Percentiles rank a stretch among this genome's conserved stretches.
phyloP scores from a whole-genome alignment of 2,797 vertebrate genomes.

The Alfaro cultratus region DNA sequence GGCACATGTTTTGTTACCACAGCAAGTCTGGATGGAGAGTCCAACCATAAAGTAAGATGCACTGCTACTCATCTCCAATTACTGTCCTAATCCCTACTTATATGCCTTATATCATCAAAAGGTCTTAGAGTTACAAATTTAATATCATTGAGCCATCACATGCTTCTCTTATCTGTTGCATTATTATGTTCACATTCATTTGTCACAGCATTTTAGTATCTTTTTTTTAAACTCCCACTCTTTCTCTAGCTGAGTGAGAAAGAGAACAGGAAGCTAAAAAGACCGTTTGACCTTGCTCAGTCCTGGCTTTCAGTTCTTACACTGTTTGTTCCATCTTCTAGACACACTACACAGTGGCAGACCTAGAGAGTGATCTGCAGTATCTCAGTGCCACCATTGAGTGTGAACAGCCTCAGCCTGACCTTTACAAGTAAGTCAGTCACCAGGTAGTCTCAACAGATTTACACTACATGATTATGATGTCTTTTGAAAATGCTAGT shows the following conservation, averaged over 20 bases:
- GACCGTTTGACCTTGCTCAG: conserved; percentile 26
- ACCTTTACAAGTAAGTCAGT: conserved; percentile 95
- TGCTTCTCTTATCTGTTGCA: background rate
- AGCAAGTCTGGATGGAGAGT: conserved; percentile 97
- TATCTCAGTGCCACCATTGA: conserved; percentile 90
- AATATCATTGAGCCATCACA: background rate
- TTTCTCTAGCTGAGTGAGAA: conserved; percentile 2
- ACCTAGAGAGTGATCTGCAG: conserved; percentile 86
- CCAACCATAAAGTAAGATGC: conserved; percentile 92
- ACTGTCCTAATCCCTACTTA: background rate
- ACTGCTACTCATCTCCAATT: background rate
- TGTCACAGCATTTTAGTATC: conserved; percentile 1
- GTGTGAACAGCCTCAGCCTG: conserved; percentile 97
- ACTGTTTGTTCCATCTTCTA: conserved; percentile 58
- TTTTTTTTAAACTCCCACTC: conserved; percentile 16
- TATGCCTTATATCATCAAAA: background rate
- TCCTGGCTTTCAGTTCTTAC: conserved; percentile 18
- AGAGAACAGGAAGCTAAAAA: conserved; percentile 10
- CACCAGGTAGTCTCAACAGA: conserved; percentile 48
- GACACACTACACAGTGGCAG: conserved; percentile 94
- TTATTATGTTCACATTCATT: conserved; percentile 7
- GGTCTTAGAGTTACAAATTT: background rate
- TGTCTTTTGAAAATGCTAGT: conserved; percentile 10
- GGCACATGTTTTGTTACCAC: conserved; percentile 95
- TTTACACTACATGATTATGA: conserved; percentile 49